Base-by-base conservation (phyloP, 1,140 invertebrate genomes). In the Gonatopus flavifemur region DNA sequence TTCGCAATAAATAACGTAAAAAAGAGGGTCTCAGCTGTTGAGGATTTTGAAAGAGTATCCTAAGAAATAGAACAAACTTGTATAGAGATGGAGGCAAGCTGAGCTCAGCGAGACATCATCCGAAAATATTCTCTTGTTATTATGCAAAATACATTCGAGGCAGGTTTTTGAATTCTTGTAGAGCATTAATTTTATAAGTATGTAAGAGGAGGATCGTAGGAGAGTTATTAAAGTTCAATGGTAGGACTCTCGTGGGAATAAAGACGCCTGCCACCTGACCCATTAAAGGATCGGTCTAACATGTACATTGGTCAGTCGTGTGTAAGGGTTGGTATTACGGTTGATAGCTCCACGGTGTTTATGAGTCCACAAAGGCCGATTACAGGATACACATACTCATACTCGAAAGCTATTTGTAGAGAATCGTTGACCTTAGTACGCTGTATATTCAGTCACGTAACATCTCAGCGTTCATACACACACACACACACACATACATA, bases 61-160 rank as follows among this genome's bases (percentile, higher is more conserved):
- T n/a, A n/a, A n/a, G n/a, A n/a, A n/a, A n/a, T n/a, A n/a, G n/a
- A n/a, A n/a, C n/a, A n/a, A n/a, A n/a, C n/a, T n/a, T n/a, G n/a
- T n/a, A n/a, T n/a, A 35, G 13, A 52, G 70, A 66, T 53, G 70
- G 69, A 52, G 69, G 59, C 69, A 71, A 67, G 66, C 69, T 71
- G 70, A 50, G 70, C 67, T 28, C 64, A 67, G 69, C 66, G 62
- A 71, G 64, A 69, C 66, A 51, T 59, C 69, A 57, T 49, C 42
- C 59, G 58, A 71, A 69, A 69, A 71, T 64, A 71, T 71, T 70
- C 66, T 55, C 52, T 67, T 60, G 66, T 70, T 70, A 68, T 72
- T 62, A 70, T 69, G 67, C 58, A 66, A 68, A 72, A 47, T 61
- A 57, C 37, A 54, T 63, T 63, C 56, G n/a, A n/a, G n/a, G n/a